Evolutionary conservation across 2,113 vertebrate species (phyloP).

Genomic region (Mirounga angustirostris): DNA sequence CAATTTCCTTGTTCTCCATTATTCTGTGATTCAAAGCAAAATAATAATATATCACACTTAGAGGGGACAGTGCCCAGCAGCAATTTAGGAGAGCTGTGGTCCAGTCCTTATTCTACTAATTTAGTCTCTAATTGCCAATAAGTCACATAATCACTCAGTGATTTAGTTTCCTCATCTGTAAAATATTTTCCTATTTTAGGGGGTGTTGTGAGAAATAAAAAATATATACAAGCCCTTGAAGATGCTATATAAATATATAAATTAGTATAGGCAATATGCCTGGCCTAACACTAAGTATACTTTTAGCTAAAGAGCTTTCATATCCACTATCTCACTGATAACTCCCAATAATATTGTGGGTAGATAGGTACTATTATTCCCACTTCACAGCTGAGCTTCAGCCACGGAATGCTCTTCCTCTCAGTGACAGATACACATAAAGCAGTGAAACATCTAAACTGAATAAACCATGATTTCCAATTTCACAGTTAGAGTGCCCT

Average conservation of each 20-base stretch:
- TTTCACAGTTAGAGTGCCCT: not conserved
- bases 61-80: not conserved
- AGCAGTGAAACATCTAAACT: not conserved
- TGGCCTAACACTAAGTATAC: not conserved
- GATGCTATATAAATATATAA: not conserved
- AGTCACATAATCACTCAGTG: not conserved
- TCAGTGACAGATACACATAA: not conserved
- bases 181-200: constrained; percentile 1
- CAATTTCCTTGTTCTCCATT: constrained; percentile 54
- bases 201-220: not conserved
- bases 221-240: not conserved
- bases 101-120: constrained; percentile 34
- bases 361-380: not conserved
- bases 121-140: not conserved
- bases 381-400: not conserved
- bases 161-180: constrained; percentile 41
- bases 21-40: constrained; percentile 59
- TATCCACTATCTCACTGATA: not conserved
- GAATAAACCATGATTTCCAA: not conserved
- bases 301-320: constrained; percentile 12
- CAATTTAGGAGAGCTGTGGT: not conserved
- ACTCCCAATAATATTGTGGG: not conserved
- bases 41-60: constrained; percentile 18
- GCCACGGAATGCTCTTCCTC: not conserved
- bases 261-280: not conserved